Evolutionary conservation across 2,797 vertebrate genomes (phyloP), one percentile per base, ranked within the genome.

Genomic region (Pseudochirops corinnae): DNA sequence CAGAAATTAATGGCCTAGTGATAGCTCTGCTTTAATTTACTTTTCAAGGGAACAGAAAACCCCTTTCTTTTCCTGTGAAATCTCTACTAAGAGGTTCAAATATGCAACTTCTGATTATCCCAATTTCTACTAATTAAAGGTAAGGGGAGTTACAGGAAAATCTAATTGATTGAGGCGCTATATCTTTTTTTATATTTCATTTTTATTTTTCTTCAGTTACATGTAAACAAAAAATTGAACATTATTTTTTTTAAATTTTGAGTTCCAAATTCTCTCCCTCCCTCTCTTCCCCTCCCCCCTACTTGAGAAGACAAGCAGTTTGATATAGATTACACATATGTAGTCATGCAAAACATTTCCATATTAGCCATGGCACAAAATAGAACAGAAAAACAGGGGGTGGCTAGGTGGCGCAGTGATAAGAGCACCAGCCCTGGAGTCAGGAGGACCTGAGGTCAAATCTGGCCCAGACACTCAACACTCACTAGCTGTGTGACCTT

Each of bases 21-120:
- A 93, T 56, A 91, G 92, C 3, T 91, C 18, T 39, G 24, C 29
- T 95, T 90, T 82, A n/a, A 82, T 82, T 82, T 82, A 82, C 74
- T 82, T 95, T 92, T 74, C 91, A 93, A 96, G 90, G 58, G 58
- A 92, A 95, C 3, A 93, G 39, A 91, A 87, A 93, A 93, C 87
- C 91, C 87, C 21, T 26, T 82, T 94, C 1, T 46, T 26, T 46
- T 5, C 7, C 33, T 67, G 62, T 58, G 93, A 96, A 94, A 74
- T 16, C 4, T 93, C 95, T 50, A 6, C 67, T 33, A 90, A 93
- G 67, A 46, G 26, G 33, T 13, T 94, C 14, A 46, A 46, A 10
- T 82, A 67, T 1, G 28, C 56, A 62, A 96, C n/a, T 94, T 92
- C 52, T 91, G 60, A 92, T n/a, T 87, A 58, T 53, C 94, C 52